Conservation (phyloP, 2,113 vertebrate genomes). For the Alethe castanea region DNA sequence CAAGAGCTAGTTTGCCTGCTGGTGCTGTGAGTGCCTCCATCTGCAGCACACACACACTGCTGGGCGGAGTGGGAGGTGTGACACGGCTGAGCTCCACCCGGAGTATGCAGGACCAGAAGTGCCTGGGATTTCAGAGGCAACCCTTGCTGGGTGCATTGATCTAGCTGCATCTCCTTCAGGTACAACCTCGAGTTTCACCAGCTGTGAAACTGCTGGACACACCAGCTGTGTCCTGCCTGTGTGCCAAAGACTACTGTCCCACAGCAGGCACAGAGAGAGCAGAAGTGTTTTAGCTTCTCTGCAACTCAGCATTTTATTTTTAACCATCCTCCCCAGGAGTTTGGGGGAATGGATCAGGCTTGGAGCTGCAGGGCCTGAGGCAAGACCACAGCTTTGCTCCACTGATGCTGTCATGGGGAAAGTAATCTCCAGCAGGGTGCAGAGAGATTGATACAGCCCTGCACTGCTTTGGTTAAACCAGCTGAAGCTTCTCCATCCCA, state of each 20-base stretch:
- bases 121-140: neutral
- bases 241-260: neutral
- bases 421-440: neutral
- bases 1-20: neutral
- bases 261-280: neutral
- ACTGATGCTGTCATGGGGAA: neutral
- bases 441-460: neutral
- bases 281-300: neutral
- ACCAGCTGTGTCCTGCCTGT: neutral
- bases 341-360: neutral
- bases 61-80: neutral
- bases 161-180: neutral
- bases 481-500: neutral
- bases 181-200: neutral
- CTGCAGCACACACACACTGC: neutral
- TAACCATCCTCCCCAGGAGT: neutral
- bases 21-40: neutral
- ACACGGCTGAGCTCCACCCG: neutral
- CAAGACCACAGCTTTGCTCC: neutral
- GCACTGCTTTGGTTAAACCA: neutral
- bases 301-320: neutral
- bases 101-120: neutral
- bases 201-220: neutral
- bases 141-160: neutral
- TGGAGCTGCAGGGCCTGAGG: neutral